Percentiles rank a stretch among this genome's conserved stretches.
Conservation (phyloP, 1,140 invertebrate species). For the Drosophila trapezifrons region DNA sequence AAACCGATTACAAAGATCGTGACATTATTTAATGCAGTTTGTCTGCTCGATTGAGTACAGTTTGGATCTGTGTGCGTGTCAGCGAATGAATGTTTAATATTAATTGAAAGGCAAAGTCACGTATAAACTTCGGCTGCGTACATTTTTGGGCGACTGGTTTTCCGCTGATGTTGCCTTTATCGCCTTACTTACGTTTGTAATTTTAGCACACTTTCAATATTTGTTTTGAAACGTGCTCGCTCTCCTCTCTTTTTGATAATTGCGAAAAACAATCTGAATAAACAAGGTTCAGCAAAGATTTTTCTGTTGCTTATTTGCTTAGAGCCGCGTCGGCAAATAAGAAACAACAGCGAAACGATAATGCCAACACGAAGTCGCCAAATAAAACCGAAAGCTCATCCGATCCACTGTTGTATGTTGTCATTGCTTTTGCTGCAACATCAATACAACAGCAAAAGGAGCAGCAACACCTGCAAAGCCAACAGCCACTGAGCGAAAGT, state of each 20-base stretch:
- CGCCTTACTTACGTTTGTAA: conserved; percentile 58
- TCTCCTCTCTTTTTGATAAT: conserved; percentile 53
- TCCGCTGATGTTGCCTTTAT: conserved; percentile 49
- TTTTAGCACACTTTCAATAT: conserved; percentile 76
- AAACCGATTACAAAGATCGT: conserved; percentile 41
- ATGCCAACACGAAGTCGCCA: conserved; percentile 19
- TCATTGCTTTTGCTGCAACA: conserved; percentile 6
- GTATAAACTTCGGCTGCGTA: conserved; percentile 28
- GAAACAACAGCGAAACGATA: conserved; percentile 37
- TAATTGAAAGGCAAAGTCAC: conserved; percentile 46
- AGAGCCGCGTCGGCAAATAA: conserved; percentile 41
- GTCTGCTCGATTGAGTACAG: conserved; percentile 27
- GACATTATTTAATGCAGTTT: conserved; percentile 41
- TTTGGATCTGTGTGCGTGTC: conserved; percentile 28
- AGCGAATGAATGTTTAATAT: conserved; percentile 35
- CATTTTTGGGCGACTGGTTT: conserved; percentile 57
- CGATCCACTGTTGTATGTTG: not conserved
- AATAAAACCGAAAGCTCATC: conserved; percentile 5
- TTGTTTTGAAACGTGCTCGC: conserved; percentile 46
- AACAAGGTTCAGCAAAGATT: conserved; percentile 46
- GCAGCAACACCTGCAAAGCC: conserved; percentile 19
- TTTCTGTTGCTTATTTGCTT: conserved; percentile 24
- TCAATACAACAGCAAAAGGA: conserved; percentile 9
- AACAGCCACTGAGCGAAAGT: conserved; percentile 61
- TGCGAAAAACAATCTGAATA: conserved; percentile 53